phyloP scores from a whole-genome alignment of 2,797 vertebrate species.

The Danio kyathit region DNA sequence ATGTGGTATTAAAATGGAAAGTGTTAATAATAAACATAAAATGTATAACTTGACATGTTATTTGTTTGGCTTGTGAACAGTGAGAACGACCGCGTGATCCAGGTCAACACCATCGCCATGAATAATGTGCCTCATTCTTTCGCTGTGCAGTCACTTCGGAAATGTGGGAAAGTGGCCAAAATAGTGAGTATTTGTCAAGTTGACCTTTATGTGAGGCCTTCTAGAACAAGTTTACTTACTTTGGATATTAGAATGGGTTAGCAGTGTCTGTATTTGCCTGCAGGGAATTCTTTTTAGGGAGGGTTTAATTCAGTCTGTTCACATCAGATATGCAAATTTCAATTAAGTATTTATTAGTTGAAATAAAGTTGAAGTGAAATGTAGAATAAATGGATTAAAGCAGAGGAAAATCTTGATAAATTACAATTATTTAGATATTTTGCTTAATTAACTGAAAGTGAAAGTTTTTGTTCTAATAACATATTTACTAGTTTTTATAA shows the following conservation, averaged over 20 bases:
- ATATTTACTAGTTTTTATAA: too few relatives aligned
- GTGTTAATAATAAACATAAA: neutral
- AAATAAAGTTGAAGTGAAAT: too few relatives aligned
- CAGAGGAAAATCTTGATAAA: too few relatives aligned
- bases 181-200: conserved; percentile 84
- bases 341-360: too few relatives aligned
- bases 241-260: neutral
- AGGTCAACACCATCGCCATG: conserved; percentile 91
- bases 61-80: conserved; percentile 68
- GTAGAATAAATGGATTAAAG: too few relatives aligned
- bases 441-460: too few relatives aligned
- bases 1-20: neutral
- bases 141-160: conserved; percentile 93
- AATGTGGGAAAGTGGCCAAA: conserved; percentile 93
- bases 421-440: too few relatives aligned
- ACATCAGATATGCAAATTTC: neutral
- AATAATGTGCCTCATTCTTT: conserved; percentile 94
- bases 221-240: neutral
- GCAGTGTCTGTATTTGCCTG: neutral
- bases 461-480: too few relatives aligned
- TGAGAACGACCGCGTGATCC: conserved; percentile 92
- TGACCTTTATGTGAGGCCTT: neutral
- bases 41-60: neutral
- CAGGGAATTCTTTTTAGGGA: too few relatives aligned
- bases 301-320: neutral